A percentile compares a stretch with the other conserved stretches of the same genome.
Conservation (phyloP, 2,113 vertebrate species). For the Ivindomyrus marchei region DNA sequence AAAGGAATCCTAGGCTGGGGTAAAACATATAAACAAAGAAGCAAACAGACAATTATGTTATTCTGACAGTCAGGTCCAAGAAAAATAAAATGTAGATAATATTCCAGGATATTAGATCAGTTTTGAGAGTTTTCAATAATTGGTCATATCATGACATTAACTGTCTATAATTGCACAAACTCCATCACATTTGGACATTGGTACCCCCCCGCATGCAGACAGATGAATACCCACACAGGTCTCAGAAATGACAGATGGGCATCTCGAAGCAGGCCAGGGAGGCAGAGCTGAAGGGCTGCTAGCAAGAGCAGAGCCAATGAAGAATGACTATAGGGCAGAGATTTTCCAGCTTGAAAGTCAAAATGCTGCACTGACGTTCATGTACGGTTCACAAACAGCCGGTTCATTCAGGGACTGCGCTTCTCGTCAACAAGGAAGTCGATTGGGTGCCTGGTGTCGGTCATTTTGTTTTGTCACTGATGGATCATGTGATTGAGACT, state of each 20-base stretch:
- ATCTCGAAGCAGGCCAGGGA: background rate
- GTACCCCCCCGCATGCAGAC: background rate
- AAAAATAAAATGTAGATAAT: background rate
- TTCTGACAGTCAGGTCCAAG: background rate
- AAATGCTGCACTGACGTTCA: background rate
- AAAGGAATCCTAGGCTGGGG: background rate
- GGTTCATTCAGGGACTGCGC: background rate
- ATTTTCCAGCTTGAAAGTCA: background rate
- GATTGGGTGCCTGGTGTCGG: background rate
- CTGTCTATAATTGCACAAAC: background rate
- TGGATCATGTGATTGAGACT: background rate
- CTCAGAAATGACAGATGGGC: background rate
- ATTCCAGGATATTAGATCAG: background rate
- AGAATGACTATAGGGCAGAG: background rate
- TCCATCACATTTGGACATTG: background rate
- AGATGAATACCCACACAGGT: background rate
- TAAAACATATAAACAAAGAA: background rate
- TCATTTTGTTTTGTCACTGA: slow-evolving; percentile 19
- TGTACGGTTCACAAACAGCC: background rate
- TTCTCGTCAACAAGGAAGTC: background rate
- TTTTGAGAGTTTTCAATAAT: background rate
- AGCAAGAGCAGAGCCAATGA: background rate
- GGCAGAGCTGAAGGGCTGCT: background rate
- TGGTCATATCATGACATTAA: background rate
- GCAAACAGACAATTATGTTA: background rate